Evolutionary conservation across 2,888 invertebrate species (phyloP), one percentile per base, ranked within the genome.

Genomic region (Carpatolechia fugitivella): DNA sequence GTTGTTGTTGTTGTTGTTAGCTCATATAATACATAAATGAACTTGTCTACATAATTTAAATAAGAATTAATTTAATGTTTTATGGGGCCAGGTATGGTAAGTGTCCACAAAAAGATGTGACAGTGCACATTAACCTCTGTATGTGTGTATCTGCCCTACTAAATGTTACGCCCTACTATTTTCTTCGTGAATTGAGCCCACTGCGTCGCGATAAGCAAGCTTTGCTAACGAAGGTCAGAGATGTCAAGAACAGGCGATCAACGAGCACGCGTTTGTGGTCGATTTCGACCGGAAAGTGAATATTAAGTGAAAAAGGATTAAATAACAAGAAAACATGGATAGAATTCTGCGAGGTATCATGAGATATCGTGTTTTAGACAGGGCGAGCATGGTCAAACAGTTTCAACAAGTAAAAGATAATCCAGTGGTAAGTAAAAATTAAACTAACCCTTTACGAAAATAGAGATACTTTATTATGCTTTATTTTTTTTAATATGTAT

Each of bases 361-460:
- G 94, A 93, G 94, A 72, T 98, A 98, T 82, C 93, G 97, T 58
- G 92, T 94, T 60, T 93, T 95, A 55, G 95, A 95, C 64, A 92
- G 96, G 62, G 93, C 94, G 58, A 93, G 93, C 72, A 97, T 98
- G 97, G 96, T 98, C 31, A 94, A 97, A 86, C 97, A 98, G 85
- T 98, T 98, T 86, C 91, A 96, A 82, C 91, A 94, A 92, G 97
- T 98, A 65, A 92, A 93, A 79, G 95, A 98, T 13, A 54, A 54
- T 18, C 57, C 54, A 14, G 53, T 48, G 91, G 96, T 97, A 91
- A 91, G 93, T 85, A 62, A 33, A 24, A 64, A 66, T 63, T 63
- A 57, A 60, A 60, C 73, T 77, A 68, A 58, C 70, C 71, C 71
- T 74, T 72, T 57, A 1, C 14, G 57, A 20, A 10, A 29, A 13